A percentile compares a stretch with the other conserved stretches of the same genome.
Evolutionary conservation across 1,140 invertebrate genomes (phyloP).

Genomic region (Leptinotarsa texana): DNA sequence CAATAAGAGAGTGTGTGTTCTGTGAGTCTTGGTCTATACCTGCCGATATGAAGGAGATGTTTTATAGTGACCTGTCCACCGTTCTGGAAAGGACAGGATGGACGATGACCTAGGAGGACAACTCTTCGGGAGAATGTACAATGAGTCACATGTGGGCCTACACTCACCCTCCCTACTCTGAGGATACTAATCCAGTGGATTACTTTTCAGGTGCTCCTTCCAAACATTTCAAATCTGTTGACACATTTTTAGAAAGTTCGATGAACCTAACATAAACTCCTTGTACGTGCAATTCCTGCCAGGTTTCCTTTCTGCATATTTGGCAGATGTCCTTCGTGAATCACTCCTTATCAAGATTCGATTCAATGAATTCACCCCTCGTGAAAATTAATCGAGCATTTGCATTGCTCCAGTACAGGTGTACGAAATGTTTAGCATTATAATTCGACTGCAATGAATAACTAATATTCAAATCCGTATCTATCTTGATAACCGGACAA

Average conservation of each 20-base stretch:
- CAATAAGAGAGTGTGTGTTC: too few relatives aligned
- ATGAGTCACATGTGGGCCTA: too few relatives aligned
- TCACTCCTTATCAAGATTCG: slow-evolving; percentile 4
- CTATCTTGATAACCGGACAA: slow-evolving; percentile 9
- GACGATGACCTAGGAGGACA: too few relatives aligned
- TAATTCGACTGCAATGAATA: neutral
- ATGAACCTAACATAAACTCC: neutral
- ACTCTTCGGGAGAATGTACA: too few relatives aligned
- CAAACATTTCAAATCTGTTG: neutral
- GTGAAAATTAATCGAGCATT: neutral
- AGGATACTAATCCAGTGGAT: too few relatives aligned
- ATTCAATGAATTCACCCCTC: neutral
- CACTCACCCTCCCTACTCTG: too few relatives aligned
- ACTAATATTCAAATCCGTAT: neutral
- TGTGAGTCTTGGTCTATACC: too few relatives aligned
- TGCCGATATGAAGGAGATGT: too few relatives aligned
- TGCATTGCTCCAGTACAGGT: neutral
- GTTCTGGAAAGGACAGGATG: too few relatives aligned
- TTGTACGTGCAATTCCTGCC: too few relatives aligned
- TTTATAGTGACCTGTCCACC: too few relatives aligned
- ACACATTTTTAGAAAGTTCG: neutral
- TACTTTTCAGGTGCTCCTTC: too few relatives aligned
- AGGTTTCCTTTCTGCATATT: neutral
- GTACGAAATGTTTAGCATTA: neutral
- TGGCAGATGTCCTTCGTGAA: neutral